Conservation (phyloP, 2,113 vertebrate genomes). For the Circaetus cinerascens region DNA sequence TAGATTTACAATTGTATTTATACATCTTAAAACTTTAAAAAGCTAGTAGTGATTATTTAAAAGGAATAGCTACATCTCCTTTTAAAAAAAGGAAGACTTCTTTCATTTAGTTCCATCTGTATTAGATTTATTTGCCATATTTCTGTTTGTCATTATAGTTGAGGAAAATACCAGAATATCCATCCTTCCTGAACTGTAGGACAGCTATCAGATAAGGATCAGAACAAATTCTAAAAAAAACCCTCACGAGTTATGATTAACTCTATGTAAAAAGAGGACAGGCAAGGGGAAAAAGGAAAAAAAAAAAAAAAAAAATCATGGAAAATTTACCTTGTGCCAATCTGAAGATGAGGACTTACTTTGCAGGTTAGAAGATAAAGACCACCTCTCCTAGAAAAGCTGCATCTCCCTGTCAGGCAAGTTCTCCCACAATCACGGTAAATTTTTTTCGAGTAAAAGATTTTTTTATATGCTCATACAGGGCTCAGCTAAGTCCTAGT, state of each 20-base stretch:
- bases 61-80: background rate
- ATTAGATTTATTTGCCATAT: background rate
- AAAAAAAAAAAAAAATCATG: background rate
- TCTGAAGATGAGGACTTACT: background rate
- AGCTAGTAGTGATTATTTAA: background rate
- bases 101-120: background rate
- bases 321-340: background rate
- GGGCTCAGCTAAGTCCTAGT: background rate
- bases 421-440: background rate
- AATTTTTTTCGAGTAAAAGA: background rate
- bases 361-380: background rate
- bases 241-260: conserved; percentile 28
- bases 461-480: background rate
- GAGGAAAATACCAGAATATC: conserved; percentile 22
- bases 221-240: conserved; percentile 30
- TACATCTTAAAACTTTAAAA: background rate
- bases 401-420: background rate
- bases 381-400: background rate
- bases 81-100: background rate
- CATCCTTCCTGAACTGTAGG: background rate
- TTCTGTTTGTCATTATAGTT: conserved; percentile 4
- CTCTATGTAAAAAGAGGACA: conserved; percentile 46
- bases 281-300: background rate
- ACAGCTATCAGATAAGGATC: conserved; percentile 26
- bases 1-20: background rate